phyloP scores from a whole-genome alignment of 2,113 vertebrate genomes.

The Morone chrysops region DNA sequence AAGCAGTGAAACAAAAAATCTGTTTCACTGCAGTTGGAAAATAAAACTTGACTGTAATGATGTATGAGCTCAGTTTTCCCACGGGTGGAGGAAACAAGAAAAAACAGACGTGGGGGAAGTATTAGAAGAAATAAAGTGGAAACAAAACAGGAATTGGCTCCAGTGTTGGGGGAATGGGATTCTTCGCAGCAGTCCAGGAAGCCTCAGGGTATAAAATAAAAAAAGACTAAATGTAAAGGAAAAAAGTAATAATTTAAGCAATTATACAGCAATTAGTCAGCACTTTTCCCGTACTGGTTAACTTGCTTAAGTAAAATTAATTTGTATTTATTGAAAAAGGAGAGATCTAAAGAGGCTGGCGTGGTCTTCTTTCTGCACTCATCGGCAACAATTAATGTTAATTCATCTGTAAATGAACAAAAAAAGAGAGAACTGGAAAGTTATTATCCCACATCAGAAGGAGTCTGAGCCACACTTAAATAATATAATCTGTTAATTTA shows the following conservation, averaged over 20 bases:
- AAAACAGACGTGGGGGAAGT: slow-evolving; percentile 18
- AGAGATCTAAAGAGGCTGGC: background rate
- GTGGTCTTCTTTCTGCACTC: background rate
- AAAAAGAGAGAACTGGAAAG: background rate
- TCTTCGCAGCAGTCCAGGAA: slow-evolving; percentile 11
- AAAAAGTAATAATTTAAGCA: slow-evolving; percentile 29
- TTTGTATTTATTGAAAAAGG: slow-evolving; percentile 27
- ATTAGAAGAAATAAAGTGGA: slow-evolving; percentile 55
- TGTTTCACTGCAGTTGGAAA: background rate
- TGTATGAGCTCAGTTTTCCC: slow-evolving; percentile 50
- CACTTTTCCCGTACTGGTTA: slow-evolving; percentile 7
- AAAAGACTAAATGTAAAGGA: slow-evolving; percentile 23
- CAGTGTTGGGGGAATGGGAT: slow-evolving; percentile 22
- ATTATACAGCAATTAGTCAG: slow-evolving; percentile 55
- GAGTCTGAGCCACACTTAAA: background rate
- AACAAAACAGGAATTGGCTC: slow-evolving; percentile 59
- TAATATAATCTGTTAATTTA: too few species aligned
- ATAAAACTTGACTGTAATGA: slow-evolving; percentile 47
- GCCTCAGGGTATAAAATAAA: slow-evolving; percentile 29
- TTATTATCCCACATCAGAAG: background rate
- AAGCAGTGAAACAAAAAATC: background rate
- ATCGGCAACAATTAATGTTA: background rate
- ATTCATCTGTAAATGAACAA: background rate
- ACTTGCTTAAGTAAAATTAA: slow-evolving; percentile 7
- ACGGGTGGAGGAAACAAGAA: slow-evolving; percentile 39